Evolutionary conservation across 2,797 vertebrate species (phyloP).

Genomic region (Oryzias dopingdopingensis): DNA sequence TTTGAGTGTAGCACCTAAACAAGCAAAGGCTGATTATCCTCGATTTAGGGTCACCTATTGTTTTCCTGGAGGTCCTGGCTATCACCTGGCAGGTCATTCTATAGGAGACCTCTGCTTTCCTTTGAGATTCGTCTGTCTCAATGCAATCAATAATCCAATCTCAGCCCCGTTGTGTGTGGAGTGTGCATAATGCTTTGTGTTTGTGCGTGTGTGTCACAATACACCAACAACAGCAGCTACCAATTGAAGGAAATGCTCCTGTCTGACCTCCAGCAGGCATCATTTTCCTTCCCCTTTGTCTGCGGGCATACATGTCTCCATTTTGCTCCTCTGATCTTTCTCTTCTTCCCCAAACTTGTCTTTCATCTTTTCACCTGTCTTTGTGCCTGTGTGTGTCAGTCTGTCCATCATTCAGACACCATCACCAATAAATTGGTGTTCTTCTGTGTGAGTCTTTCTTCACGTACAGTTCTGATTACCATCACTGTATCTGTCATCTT

Average conservation of each 20-base stretch:
- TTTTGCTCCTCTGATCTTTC: slow-evolving; percentile 47
- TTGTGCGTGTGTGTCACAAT: slow-evolving; percentile 57
- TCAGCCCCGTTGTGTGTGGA: slow-evolving; percentile 45
- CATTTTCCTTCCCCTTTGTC: slow-evolving; percentile 45
- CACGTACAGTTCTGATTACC: slow-evolving; percentile 62
- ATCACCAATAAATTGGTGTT: slow-evolving; percentile 60
- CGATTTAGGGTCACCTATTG: slow-evolving; percentile 58
- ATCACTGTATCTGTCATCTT: slow-evolving; percentile 71
- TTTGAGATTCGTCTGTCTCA: slow-evolving; percentile 57
- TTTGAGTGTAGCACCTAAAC: slow-evolving; percentile 1
- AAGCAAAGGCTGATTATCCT: slow-evolving; percentile 20
- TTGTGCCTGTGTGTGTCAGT: slow-evolving; percentile 58
- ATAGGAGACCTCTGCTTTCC: slow-evolving; percentile 54
- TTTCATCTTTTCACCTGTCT: slow-evolving; percentile 62
- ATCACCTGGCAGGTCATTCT: slow-evolving; percentile 43
- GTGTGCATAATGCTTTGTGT: slow-evolving; percentile 31
- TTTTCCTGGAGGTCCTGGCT: slow-evolving; percentile 58
- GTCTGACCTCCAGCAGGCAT: slow-evolving; percentile 71
- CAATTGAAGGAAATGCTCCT: slow-evolving; percentile 55
- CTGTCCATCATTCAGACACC: slow-evolving; percentile 53
- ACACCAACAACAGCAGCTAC: slow-evolving; percentile 53
- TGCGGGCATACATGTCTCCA: slow-evolving; percentile 34
- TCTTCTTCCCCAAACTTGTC: slow-evolving; percentile 18
- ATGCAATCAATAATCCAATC: slow-evolving; percentile 72
- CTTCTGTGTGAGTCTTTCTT: slow-evolving; percentile 50